Base-by-base conservation (phyloP, 2,888 invertebrate genomes). In the Strigamia crassipes region DNA sequence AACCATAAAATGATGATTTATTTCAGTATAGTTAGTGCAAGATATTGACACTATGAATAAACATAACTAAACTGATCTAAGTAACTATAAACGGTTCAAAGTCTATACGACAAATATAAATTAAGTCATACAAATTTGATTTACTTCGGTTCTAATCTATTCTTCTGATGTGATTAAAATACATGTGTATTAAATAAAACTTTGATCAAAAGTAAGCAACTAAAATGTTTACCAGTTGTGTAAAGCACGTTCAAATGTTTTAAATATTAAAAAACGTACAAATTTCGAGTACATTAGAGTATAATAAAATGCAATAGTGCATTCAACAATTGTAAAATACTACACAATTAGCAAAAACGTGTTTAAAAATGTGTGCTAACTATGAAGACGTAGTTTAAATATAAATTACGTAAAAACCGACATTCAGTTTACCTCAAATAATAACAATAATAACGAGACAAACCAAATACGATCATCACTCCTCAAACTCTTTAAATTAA, bases 271-370 rank as follows among this genome's bases (percentile, higher is more conserved):
- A 56, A 56, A 56, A 56, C 18, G 18, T 56, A 56, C 46, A 56
- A 56, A 56, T 56, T 18, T 56, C n/a, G n/a, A 18, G 18, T 56
- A 56, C 56, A 18, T 56, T n/a, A 18, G 56, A n/a, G 18, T 56
- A 56, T 56, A 18, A 18, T 56, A 56, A 56, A 56, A 56, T 56
- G 56, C 56, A 56, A 56, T 56, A 56, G 56, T 56, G 56, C 56
- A 56, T 18, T 56, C 18, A 18, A 56, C 56, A 18, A 8, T 56
- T 56, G 56, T 18, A 56, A 56, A 56, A 56, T 18, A 56, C 56
- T 56, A 56, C 56, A 56, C 56, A 18, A 56, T 56, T 56, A 56
- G 56, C 56, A 56, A 56, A 56, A 56, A 56, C 56, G 56, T 56
- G 56, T 56, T 56, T 56, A 56, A 56, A 56, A 56, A 56, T 56